These are phyloP conservation scores for Procavia capensis DNA, from an alignment of 2,113 vertebrate species.

Conservation along the genomic window DNA sequence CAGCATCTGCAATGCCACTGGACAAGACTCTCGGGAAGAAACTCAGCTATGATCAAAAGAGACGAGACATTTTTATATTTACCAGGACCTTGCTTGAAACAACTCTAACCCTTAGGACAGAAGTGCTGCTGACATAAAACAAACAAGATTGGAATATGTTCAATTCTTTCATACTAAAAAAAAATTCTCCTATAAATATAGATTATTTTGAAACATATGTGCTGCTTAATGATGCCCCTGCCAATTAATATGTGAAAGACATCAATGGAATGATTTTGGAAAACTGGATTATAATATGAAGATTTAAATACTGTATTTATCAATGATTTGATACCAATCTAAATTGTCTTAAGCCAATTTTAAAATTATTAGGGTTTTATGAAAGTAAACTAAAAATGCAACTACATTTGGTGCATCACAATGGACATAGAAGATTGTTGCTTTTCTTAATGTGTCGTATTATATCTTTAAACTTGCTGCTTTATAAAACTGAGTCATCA, in stretches of 20 bases:
- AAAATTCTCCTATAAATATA: constrained; percentile 66
- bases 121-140: constrained; percentile 25
- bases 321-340: constrained; percentile 54
- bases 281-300: constrained; percentile 8
- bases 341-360: background rate
- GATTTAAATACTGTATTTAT: constrained; percentile 20
- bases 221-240: constrained; percentile 36
- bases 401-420: constrained; percentile 36
- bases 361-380: constrained; percentile 22
- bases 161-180: constrained; percentile 43
- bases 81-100: constrained; percentile 72
- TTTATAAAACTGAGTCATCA: constrained; percentile 24
- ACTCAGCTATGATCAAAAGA: constrained; percentile 88
- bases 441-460: constrained; percentile 64
- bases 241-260: constrained; percentile 53
- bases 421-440: background rate
- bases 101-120: constrained; percentile 65
- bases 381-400: constrained; percentile 22
- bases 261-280: constrained; percentile 51
- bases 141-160: constrained; percentile 66
- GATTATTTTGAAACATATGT: constrained; percentile 59
- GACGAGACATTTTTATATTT: constrained; percentile 75
- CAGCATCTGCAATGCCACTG: constrained; percentile 86
- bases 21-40: constrained; percentile 88
- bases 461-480: constrained; percentile 37